Evolutionary conservation across 1,140 invertebrate species (phyloP), one percentile per base, ranked within the genome.

Genomic region (Scylla paramamosain): DNA sequence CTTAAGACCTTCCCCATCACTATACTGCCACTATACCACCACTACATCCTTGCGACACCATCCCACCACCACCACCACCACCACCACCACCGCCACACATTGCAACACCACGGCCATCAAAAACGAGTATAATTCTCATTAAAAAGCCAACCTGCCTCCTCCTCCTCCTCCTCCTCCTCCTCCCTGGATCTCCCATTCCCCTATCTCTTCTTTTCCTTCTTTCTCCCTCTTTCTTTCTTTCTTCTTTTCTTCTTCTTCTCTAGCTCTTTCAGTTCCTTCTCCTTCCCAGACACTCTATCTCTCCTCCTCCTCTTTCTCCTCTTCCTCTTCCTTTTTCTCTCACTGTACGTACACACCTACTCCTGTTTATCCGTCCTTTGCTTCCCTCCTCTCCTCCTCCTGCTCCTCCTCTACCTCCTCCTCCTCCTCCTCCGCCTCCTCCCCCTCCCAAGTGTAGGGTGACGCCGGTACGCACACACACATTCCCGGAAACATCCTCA

Each of bases 71-170:
- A 77, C 67, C 67, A 25, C 25, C 67, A n/a, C 67, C 67, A 77
- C 67, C n/a, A 77, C 52, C 52, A 59, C 52, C 52, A 59, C 52
- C 52, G 20, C 52, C 67, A 77, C 67, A 77, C n/a, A 77, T 77
- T 77, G 67, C 67, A 77, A 77, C 67, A 77, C 67, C 67, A 25
- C 6, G 67, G 67, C 20, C 67, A n/a, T 77, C 20, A 77, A 77
- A 59, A 77, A 77, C 6, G 67, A n/a, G 67, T 77, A 77, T 77
- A 77, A 77, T 77, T n/a, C 67, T n/a, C 67, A 77, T 77, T 77
- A 77, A 77, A 6, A n/a, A n/a, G 20, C 67, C 67, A 20, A 0
- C 20, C 67, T 77, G 4, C n/a, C n/a, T n/a, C 16, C 67, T 20
- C 25, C 67, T 20, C 20, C n/a, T n/a, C 25, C 20, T n/a, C 25